phyloP scores from a whole-genome alignment of 2,113 vertebrate species.

The Lasiurus cinereus region DNA sequence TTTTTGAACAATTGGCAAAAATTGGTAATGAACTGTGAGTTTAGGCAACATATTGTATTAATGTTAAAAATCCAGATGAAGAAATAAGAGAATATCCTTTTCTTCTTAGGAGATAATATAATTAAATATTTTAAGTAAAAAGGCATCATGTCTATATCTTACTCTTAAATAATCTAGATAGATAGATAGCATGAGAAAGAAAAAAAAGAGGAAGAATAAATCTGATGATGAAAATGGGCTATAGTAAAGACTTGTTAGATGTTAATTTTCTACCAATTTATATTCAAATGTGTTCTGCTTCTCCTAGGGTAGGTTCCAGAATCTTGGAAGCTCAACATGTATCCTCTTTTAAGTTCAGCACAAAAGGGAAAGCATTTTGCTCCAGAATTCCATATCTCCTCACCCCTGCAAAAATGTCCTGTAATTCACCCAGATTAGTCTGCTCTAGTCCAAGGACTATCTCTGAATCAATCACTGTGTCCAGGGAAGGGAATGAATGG shows the following conservation, averaged over 20 bases:
- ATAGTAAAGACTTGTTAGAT: slow-evolving; percentile 4
- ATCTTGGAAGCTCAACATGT: neutral
- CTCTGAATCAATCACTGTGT: neutral
- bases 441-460: neutral
- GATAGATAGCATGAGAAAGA: neutral
- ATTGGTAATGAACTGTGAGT: neutral
- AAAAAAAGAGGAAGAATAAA: neutral
- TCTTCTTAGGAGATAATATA: neutral
- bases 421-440: neutral
- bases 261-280: slow-evolving; percentile 14
- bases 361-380: neutral
- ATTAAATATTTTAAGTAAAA: slow-evolving; percentile 24
- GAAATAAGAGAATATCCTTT: neutral
- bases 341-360: neutral
- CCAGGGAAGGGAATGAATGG: neutral
- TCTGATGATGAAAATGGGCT: neutral
- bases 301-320: neutral
- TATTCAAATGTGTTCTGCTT: neutral
- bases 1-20: slow-evolving; percentile 36
- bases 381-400: neutral
- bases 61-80: neutral
- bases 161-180: neutral
- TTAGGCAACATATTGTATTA: neutral
- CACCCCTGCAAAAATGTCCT: neutral
- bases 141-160: neutral